Percentiles rank a stretch among this genome's conserved stretches.
phyloP scores from a whole-genome alignment of 2,113 vertebrate species.

The Lampris megalopsis region DNA sequence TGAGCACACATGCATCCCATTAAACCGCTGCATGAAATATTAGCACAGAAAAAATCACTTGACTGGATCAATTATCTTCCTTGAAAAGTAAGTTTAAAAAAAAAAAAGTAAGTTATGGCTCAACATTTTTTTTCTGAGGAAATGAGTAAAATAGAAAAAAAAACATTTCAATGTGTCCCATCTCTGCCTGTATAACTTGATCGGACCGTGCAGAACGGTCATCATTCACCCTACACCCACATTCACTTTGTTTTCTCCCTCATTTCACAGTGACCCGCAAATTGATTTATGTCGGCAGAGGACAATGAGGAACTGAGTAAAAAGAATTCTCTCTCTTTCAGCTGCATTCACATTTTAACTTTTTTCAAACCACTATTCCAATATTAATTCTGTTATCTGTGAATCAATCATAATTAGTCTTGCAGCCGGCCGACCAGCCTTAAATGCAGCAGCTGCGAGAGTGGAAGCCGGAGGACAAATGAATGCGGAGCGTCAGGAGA shows the following conservation, averaged over 20 bases:
- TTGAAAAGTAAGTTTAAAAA: too few species aligned
- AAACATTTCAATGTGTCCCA: neutral
- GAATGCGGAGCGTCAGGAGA: neutral
- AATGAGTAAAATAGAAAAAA: neutral
- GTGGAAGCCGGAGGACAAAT: neutral
- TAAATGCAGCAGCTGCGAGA: conserved; percentile 50
- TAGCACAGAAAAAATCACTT: too few species aligned
- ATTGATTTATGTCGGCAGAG: conserved; percentile 55
- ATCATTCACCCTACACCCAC: conserved; percentile 29
- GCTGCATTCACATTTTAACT: conserved; percentile 61
- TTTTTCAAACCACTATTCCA: conserved; percentile 56
- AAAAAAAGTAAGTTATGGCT: too few species aligned
- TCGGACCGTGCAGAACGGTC: neutral
- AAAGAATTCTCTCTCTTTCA: conserved; percentile 52
- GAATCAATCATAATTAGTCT: conserved; percentile 80
- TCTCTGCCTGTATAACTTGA: neutral
- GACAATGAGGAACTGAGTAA: conserved; percentile 43
- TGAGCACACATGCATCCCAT: neutral
- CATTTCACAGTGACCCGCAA: conserved; percentile 41
- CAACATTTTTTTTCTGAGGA: too few species aligned
- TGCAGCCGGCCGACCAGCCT: conserved; percentile 43
- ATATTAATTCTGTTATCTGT: conserved; percentile 79
- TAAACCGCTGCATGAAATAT: too few species aligned
- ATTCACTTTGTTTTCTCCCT: conserved; percentile 34
- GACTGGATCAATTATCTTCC: too few species aligned